phyloP scores from a whole-genome alignment of 37 sponge, comb jelly and placozoan species.

The Axinella damicornis region DNA sequence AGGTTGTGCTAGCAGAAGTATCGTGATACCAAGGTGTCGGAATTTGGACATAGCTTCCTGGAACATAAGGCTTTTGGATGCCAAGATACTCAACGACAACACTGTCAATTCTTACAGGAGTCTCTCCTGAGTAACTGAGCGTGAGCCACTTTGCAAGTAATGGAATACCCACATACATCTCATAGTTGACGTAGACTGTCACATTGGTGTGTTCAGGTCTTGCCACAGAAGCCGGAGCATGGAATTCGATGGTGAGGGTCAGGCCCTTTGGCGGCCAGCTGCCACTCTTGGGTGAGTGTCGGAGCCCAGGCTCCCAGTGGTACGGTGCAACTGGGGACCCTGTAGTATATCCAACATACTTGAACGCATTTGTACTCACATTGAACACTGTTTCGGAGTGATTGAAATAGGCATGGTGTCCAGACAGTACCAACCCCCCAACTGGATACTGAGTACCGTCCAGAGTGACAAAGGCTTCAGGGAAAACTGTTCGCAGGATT shows the following conservation, averaged over 20 bases:
- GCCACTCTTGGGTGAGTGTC: constrained; percentile 41
- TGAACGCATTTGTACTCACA: not conserved
- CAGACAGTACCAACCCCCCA: constrained; percentile 33
- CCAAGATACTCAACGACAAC: constrained; percentile 40
- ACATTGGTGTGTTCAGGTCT: constrained; percentile 32
- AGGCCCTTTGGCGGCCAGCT: constrained; percentile 68
- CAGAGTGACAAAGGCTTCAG: constrained; percentile 46
- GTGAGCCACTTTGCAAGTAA: constrained; percentile 66
- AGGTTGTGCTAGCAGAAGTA: constrained; percentile 24
- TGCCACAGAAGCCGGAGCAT: constrained; percentile 25
- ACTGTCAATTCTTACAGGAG: constrained; percentile 23
- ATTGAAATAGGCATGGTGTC: constrained; percentile 51
- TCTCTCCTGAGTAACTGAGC: constrained; percentile 2
- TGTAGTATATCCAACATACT: too few species aligned
- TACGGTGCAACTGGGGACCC: constrained; percentile 44
- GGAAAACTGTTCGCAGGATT: constrained; percentile 29
- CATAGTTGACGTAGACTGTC: constrained; percentile 48
- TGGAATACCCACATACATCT: constrained; percentile 70
- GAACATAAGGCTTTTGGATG: constrained; percentile 49
- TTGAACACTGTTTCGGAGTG: not conserved
- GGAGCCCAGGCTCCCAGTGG: constrained; percentile 64
- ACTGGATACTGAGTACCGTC: constrained; percentile 47
- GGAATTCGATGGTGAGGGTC: constrained; percentile 32
- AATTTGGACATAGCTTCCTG: not conserved
- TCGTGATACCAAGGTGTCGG: constrained; percentile 48